phyloP scores from a whole-genome alignment of 2,113 vertebrate species.

The Paradisaea rubra region DNA sequence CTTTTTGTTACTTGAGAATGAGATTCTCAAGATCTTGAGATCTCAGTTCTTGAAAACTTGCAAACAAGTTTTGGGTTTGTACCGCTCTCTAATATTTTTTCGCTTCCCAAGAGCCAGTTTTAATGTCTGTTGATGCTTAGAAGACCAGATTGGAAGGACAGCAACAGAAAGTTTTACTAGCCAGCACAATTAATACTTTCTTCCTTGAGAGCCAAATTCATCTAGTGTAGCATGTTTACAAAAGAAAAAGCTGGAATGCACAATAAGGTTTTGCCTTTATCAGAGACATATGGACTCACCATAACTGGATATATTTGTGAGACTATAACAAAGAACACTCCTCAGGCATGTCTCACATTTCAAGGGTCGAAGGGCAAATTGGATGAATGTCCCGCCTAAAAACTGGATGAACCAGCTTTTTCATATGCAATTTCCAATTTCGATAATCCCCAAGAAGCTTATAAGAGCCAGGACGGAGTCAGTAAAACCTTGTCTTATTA shows the following conservation, averaged over 20 bases:
- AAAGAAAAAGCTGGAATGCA: slow-evolving; percentile 64
- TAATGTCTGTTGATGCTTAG: slow-evolving; percentile 52
- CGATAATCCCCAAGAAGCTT: slow-evolving; percentile 43
- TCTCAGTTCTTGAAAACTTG: slow-evolving; percentile 9
- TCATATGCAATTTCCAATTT: slow-evolving; percentile 53
- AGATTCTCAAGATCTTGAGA: not conserved
- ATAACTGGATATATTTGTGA: slow-evolving; percentile 62
- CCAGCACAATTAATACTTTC: slow-evolving; percentile 67
- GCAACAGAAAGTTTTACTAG: slow-evolving; percentile 49
- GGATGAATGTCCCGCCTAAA: slow-evolving; percentile 51
- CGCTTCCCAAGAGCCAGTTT: slow-evolving; percentile 61
- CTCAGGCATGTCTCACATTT: slow-evolving; percentile 62
- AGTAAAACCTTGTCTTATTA: slow-evolving; percentile 58
- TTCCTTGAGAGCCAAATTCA: slow-evolving; percentile 64
- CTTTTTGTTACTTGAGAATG: not conserved
- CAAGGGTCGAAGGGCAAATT: slow-evolving; percentile 47
- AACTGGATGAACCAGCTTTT: slow-evolving; percentile 56
- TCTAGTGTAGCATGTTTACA: slow-evolving; percentile 65
- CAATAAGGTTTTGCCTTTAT: slow-evolving; percentile 67
- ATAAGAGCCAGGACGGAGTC: slow-evolving; percentile 50
- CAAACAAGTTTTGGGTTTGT: not conserved
- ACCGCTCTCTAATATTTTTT: slow-evolving; percentile 28
- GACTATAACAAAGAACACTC: slow-evolving; percentile 57
- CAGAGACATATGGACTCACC: slow-evolving; percentile 63
- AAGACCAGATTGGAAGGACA: slow-evolving; percentile 58